Percentiles rank a stretch among this genome's conserved stretches.
These are phyloP conservation scores for Vireo altiloquus DNA, from an alignment of 2,113 vertebrate genomes.

Conservation along the genomic window DNA sequence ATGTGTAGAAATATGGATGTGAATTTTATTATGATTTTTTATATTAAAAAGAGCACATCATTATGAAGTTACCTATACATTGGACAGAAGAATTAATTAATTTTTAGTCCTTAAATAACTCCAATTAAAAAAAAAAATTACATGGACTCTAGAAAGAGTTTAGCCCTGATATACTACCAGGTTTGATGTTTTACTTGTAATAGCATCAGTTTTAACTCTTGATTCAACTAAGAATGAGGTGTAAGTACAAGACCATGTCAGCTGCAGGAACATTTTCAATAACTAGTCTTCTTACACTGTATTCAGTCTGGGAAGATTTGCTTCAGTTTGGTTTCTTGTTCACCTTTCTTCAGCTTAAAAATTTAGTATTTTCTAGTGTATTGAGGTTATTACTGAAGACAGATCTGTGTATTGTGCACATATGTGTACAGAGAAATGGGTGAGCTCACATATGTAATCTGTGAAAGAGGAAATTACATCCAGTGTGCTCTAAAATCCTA, in stretches of 20 bases:
- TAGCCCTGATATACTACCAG: background rate
- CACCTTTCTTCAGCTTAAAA: background rate
- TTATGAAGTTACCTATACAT: background rate
- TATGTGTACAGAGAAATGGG: background rate
- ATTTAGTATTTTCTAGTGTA: background rate
- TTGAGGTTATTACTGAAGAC: background rate
- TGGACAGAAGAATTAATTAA: background rate
- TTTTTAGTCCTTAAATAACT: background rate
- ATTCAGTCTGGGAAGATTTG: background rate
- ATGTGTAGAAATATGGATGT: background rate
- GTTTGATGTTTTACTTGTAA: background rate
- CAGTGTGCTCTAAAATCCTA: background rate
- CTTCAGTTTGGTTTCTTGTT: background rate
- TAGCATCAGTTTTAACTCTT: background rate
- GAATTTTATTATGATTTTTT: background rate
- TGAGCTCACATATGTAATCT: background rate
- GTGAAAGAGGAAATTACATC: background rate
- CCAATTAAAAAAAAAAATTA: background rate
- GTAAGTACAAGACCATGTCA: background rate
- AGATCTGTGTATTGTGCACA: background rate
- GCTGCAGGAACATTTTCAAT: background rate
- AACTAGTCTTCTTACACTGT: background rate
- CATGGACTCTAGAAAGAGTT: background rate
- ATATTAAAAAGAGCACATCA: background rate
- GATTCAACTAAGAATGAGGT: background rate